These are phyloP conservation scores for Oncorhynchus mykiss DNA, from an alignment of 2,113 vertebrate genomes.

Conservation along the genomic window DNA sequence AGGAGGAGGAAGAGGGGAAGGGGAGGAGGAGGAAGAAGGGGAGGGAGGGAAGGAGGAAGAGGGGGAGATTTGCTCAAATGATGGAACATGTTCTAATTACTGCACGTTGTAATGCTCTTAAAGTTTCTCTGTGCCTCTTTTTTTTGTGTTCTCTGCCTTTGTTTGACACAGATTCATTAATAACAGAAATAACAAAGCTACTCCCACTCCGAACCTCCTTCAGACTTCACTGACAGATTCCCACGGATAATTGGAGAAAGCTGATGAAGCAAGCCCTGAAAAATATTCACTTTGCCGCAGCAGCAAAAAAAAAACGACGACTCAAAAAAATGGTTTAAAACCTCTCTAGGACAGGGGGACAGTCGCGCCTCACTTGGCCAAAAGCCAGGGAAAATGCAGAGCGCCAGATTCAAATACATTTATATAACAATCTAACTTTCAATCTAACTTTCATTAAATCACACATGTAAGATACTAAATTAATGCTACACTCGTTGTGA, in stretches of 20 bases:
- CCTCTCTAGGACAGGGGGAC: no score
- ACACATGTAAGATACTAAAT: no score
- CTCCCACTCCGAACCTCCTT: conserved; percentile 25
- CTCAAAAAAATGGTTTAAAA: no score
- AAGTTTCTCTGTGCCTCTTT: conserved; percentile 31
- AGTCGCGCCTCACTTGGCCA: accelerated
- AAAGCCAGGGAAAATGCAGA: no score
- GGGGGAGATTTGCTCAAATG: conserved; percentile 25
- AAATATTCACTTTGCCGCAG: neutral
- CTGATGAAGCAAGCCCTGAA: conserved; percentile 14
- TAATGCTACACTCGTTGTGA: no score
- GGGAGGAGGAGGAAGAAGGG: neutral
- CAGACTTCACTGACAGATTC: conserved; percentile 8
- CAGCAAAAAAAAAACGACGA: no score
- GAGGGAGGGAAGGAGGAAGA: conserved; percentile 37
- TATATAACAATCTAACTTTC: accelerated
- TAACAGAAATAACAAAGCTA: conserved; percentile 37
- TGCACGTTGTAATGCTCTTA: conserved; percentile 63
- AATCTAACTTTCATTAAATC: no score
- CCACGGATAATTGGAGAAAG: conserved; percentile 30
- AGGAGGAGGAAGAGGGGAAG: no score
- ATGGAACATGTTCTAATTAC: conserved; percentile 73
- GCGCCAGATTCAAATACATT: accelerated
- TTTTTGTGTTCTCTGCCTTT: neutral
- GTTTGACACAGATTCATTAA: conserved; percentile 63